Percentiles rank a stretch among this genome's conserved stretches.
Conservation (phyloP, 2,888 invertebrate species). For the Scelioninae gen. 2 region DNA sequence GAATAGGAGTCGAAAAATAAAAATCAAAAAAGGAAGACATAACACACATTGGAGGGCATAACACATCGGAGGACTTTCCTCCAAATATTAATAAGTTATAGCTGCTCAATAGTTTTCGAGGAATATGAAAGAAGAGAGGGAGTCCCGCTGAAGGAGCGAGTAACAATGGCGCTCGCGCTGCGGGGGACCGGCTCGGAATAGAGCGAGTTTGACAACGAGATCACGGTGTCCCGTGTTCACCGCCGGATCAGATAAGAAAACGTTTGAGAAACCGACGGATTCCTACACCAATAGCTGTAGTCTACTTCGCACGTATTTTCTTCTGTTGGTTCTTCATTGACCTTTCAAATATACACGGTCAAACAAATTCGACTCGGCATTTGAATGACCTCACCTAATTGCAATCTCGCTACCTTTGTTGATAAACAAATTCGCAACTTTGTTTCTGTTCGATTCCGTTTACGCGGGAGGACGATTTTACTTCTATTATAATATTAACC, state of each 20-base stretch:
- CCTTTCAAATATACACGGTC: conserved; percentile 54
- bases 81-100: conserved; percentile 74
- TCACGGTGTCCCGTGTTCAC: conserved; percentile 66
- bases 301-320: conserved; percentile 69
- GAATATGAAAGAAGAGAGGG: conserved; percentile 63
- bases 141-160: conserved; percentile 57
- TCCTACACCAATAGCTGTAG: conserved; percentile 62
- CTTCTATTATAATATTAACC: no score
- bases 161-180: conserved; percentile 72
- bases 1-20: conserved; percentile 42
- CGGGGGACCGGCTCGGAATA: conserved; percentile 72
- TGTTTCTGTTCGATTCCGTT: no score
- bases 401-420: conserved; percentile 3
- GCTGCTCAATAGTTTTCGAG: conserved; percentile 70
- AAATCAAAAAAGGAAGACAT: conserved; percentile 28
- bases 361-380: conserved; percentile 50
- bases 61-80: conserved; percentile 63
- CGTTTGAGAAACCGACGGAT: conserved; percentile 71
- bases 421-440: conserved; percentile 10
- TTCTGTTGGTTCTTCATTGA: conserved; percentile 60
- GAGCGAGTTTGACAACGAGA: conserved; percentile 74
- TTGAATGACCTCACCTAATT: conserved; percentile 34
- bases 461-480: no score
- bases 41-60: conserved; percentile 41
- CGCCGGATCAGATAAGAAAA: conserved; percentile 70